Percentiles rank a stretch among this genome's conserved stretches.
These are phyloP conservation scores for Speoplatyrhinus poulsoni DNA, from an alignment of 2,113 vertebrate genomes.

Conservation along the genomic window DNA sequence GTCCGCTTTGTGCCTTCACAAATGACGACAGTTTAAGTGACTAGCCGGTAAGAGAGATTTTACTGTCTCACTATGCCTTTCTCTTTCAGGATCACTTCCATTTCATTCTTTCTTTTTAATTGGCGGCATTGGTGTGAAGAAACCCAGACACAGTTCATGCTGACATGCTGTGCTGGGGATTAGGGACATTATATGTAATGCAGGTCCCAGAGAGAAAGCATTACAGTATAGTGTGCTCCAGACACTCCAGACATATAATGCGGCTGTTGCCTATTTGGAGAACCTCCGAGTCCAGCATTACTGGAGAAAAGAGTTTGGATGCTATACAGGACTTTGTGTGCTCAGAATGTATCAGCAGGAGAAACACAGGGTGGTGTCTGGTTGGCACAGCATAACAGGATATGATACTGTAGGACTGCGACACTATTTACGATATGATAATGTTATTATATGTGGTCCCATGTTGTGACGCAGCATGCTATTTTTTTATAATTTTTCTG, in stretches of 20 bases:
- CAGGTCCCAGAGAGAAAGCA: neutral
- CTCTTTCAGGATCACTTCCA: no score
- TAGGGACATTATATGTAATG: neutral
- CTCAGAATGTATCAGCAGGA: neutral
- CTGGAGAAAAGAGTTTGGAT: neutral
- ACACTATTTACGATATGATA: neutral
- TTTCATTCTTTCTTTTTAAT: no score
- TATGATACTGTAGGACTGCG: neutral
- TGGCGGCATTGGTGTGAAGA: no score
- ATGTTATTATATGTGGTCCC: no score
- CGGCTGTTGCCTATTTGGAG: no score
- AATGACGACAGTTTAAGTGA: no score
- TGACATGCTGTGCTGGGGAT: neutral
- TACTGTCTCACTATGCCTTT: no score
- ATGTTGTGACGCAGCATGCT: no score
- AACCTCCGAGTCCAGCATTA: neutral
- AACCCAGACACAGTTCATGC: neutral
- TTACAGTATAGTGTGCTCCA: neutral
- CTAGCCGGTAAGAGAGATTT: no score
- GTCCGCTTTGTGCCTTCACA: neutral
- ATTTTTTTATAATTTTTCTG: no score
- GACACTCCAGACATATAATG: no score
- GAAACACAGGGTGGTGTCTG: neutral
- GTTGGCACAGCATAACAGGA: neutral
- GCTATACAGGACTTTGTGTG: neutral